Conservation (phyloP, 2,113 vertebrate species). For the Dasyurus viverrinus region DNA sequence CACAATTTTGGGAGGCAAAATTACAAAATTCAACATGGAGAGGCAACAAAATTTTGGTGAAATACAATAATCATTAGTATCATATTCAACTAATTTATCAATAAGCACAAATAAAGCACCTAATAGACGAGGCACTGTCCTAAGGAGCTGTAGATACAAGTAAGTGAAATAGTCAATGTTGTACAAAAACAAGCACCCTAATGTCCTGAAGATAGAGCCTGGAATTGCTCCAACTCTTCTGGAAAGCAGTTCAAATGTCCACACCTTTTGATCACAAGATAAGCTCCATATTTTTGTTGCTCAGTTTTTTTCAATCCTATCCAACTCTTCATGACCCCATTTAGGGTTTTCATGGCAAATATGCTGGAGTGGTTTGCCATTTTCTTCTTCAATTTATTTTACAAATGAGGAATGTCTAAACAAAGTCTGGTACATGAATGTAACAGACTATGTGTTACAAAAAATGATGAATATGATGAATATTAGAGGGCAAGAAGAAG, state of each 20-base stretch:
- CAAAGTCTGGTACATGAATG: too few species aligned
- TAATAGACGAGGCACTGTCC: background rate
- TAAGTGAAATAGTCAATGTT: background rate
- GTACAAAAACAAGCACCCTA: background rate
- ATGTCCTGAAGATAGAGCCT: background rate
- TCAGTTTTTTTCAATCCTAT: background rate
- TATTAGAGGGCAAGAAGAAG: background rate
- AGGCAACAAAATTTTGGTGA: background rate
- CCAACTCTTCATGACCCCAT: background rate
- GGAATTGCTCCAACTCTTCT: background rate
- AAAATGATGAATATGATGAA: background rate
- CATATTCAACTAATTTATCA: background rate
- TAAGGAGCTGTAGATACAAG: background rate
- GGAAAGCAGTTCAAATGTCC: background rate
- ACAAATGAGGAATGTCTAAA: background rate
- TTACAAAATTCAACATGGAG: background rate
- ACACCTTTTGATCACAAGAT: background rate
- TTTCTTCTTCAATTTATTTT: background rate
- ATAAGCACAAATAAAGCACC: background rate
- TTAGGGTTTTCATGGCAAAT: background rate
- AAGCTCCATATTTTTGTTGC: background rate
- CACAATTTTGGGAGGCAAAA: constrained; percentile 2
- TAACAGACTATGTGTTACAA: background rate
- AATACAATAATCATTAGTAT: background rate
- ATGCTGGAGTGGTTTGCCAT: background rate